Base-by-base conservation (phyloP, 2,113 vertebrate species). In the Alaudala cheleensis region DNA sequence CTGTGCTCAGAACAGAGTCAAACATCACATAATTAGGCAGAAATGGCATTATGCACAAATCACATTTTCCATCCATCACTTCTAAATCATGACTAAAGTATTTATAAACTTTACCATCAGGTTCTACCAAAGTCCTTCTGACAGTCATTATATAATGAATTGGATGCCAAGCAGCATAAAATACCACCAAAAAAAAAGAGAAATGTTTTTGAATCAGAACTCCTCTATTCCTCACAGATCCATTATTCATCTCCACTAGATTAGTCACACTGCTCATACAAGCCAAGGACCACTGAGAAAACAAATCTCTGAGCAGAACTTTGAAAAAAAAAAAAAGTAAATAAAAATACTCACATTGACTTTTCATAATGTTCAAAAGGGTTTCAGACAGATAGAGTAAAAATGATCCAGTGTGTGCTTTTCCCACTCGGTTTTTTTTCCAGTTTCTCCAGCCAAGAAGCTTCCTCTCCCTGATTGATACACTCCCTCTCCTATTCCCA, bases 81-180 rank as follows among this genome's bases (percentile, higher is more conserved):
- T 97, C 94, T 90, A 95, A 97, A 98, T 97, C 92, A 97, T 92
- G 97, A 96, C 89, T 93, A 57, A 97, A 96, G 82, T 72, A 84
- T 97, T 97, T 86, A 89, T 93, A 94, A 97, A 96, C 60, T 88
- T 92, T 83, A 73, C 70, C 82, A 54, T 93, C 83, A 86, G 87
- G 90, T 66, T 93, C 61, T 93, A 90, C 91, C 90, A 9, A 85
- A 81, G 85, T 95, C 96, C 70, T 92, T 90, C 94, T 97, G 96
- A 91, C 96, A 97, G 92, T 67, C 85, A 71, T 95, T 93, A 83
- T 90, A 87, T 97, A 95, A 97, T 92, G 53, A 78, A 95, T 79
- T 88, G 91, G 72, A 97, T 80, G 92, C 31, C 39, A 92, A 95
- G 78, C 34, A 54, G 66, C 73, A 95, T 95, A 95, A 92, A 96